Base-by-base conservation (phyloP, 2,888 invertebrate genomes). In the Tethea ocularis region DNA sequence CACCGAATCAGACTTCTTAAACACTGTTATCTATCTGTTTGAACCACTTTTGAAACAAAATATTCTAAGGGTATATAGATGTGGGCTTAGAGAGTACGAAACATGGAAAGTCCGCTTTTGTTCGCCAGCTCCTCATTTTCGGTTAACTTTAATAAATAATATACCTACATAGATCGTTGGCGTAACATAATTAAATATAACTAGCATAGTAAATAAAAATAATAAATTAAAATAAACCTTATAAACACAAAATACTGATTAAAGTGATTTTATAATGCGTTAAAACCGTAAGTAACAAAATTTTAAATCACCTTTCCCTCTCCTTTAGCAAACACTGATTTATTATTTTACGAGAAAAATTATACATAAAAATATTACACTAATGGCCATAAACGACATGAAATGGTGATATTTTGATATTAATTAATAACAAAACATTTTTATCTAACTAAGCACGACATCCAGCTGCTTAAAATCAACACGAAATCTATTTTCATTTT, bases 201-300 rank as follows among this genome's bases (percentile, higher is more conserved):
- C 17, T 46, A 46, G 8, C 15, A 46, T 10, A 17, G 8, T 17
- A 10, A 46, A 46, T 20, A 46, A 46, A 10, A 46, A 20, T 20
- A 46, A 46, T 46, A 46, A 46, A 46, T 46, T 20, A 46, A 46
- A 17, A 46, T 46, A 46, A 46, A 46, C 46, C 46, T 46, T 46
- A 46, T 2, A 46, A 46, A 46, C 17, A 10, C 8, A 15, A 41
- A 41, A 46, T n/a, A 46, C 20, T 46, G 46, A 20, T 46, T 20
- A 10, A 7, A 20, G 10, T 20, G 46, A 46, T 46, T 20, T 46
- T 20, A 17, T 20, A 46, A 2, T 10, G 17, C 46, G 13, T 38
- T n/a, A 38, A 38, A 20, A n/a, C 46, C 10, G 20, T 20, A 17
- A 46, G 13, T 0, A 15, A 46, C 8, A 46, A 46, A 7, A 41